Percentiles rank a stretch among this genome's conserved stretches.
Conservation (phyloP, 1,140 invertebrate genomes). For the Drepana arcuata region DNA sequence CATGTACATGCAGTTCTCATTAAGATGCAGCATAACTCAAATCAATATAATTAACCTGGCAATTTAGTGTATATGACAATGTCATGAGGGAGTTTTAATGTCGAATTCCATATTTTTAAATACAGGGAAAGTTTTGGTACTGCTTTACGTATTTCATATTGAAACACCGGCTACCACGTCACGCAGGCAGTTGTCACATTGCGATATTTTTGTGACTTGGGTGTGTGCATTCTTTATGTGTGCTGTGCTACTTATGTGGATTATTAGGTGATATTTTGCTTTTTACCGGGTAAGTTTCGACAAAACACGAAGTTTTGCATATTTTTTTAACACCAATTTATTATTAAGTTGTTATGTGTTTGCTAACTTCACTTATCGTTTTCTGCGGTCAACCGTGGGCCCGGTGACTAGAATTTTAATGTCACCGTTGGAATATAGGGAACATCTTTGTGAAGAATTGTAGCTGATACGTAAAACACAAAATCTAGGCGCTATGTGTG, state of each 20-base stretch:
- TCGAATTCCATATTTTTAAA: too few species aligned
- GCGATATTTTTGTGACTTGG: slow-evolving; percentile 70
- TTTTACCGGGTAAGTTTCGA: slow-evolving; percentile 58
- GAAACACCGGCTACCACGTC: slow-evolving; percentile 61
- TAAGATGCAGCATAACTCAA: too few species aligned
- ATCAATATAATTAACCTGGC: too few species aligned
- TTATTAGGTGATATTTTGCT: slow-evolving; percentile 68
- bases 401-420: slow-evolving; percentile 52
- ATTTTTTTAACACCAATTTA: slow-evolving; percentile 12
- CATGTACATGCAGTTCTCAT: too few species aligned
- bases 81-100: too few species aligned
- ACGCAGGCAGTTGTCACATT: slow-evolving; percentile 64
- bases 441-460: slow-evolving; percentile 39
- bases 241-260: slow-evolving; percentile 72
- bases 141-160: slow-evolving; percentile 7
- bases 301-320: too few species aligned
- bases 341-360: too few species aligned
- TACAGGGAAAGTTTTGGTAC: too few species aligned
- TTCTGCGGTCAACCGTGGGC: slow-evolving; percentile 14
- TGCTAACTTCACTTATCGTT: slow-evolving; percentile 26
- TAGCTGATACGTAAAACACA: too few species aligned
- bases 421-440: slow-evolving; percentile 25
- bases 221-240: slow-evolving; percentile 70
- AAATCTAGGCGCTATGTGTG: too few species aligned
- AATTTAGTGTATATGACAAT: too few species aligned